Evolutionary conservation across 2,113 vertebrate genomes (phyloP), one percentile per base, ranked within the genome.

Genomic region (Alligator mississippiensis): DNA sequence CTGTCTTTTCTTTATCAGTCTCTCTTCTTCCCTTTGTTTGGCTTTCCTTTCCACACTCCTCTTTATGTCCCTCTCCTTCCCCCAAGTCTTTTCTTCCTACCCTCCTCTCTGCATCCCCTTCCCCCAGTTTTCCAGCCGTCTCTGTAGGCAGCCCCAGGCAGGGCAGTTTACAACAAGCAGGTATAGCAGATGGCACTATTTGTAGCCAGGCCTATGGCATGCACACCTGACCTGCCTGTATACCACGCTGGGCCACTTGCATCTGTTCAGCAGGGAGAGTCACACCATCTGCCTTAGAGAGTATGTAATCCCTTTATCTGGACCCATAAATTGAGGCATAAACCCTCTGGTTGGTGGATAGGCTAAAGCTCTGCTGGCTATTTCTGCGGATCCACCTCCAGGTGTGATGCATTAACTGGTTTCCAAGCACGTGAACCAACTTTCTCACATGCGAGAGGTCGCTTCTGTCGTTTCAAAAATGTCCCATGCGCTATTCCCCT

Each of bases 291-390:
- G 9, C 94, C 85, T 96, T 93, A 93, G 93, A 25, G 77, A 93
- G 88, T 59, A 91, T 90, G 92, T 88, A 61, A 90, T 96, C 91
- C 88, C 92, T 94, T 79, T 92, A 92, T 92, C 76, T 38, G 77
- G 94, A 81, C 79, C 91, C 88, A 63, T 84, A 87, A 91, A 92
- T 94, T 95, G 93, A 95, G 85, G 87, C 84, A 86, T 0, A 54
- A 93, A 85, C 78, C 1, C 1, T 3, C 1, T 92, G 94, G 93
- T 84, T 91, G 85, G 86, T 92, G 91, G 91, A 92, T 94, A 94
- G 90, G 93, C 91, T 76, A 91, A 96, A 96, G 94, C 91, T 92
- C 93, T 88, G 91, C 91, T 34, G 62, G 55, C 76, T 85, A 59
- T 66, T 94, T 94, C 91, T 96, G 95, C 85, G 92, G 95, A 89